Evolutionary conservation across 2,797 vertebrate species (phyloP).

Genomic region (Oceanodroma leucorhoa): DNA sequence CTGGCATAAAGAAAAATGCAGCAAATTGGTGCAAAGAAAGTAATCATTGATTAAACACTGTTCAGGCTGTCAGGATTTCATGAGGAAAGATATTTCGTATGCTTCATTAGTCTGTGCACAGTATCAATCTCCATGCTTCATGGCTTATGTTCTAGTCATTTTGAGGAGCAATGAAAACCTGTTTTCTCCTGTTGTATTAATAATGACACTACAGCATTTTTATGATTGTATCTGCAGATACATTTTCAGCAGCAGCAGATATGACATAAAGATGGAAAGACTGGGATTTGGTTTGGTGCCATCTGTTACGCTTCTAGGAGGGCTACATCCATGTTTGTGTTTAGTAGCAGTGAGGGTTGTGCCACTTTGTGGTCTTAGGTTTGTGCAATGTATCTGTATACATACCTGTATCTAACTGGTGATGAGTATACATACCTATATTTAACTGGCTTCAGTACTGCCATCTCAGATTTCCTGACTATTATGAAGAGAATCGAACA

Average conservation of each 20-base stretch:
- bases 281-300: background rate
- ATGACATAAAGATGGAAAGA: background rate
- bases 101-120: background rate
- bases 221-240: background rate
- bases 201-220: background rate
- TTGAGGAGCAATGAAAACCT: background rate
- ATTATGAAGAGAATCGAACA: background rate
- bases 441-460: background rate
- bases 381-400: fast-evolving
- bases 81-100: background rate
- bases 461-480: background rate
- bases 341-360: background rate
- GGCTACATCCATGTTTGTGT: background rate
- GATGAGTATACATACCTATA: background rate
- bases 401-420: fast-evolving
- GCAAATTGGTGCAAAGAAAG: background rate
- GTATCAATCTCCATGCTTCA: background rate
- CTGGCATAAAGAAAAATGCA: background rate
- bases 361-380: background rate
- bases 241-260: background rate
- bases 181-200: background rate
- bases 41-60: background rate
- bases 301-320: background rate
- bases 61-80: background rate
- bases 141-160: background rate